A percentile compares a stretch with the other conserved stretches of the same genome.
Evolutionary conservation across 2,888 invertebrate species (phyloP).

Genomic region (Netelia inedita): DNA sequence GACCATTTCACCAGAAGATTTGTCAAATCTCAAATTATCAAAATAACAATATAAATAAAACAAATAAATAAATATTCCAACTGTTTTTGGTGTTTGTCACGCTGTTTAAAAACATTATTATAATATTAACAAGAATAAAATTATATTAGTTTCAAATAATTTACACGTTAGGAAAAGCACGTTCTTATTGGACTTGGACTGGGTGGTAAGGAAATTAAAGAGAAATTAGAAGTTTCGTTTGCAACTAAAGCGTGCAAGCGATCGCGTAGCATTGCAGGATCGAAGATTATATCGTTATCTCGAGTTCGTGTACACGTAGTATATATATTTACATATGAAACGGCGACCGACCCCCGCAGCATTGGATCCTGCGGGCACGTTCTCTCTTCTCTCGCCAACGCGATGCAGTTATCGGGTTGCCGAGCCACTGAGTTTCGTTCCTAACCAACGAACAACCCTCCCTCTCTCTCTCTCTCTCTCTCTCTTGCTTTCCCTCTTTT

Average conservation of each 20-base stretch:
- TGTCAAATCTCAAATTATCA: too few species aligned
- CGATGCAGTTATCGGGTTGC: conserved; percentile 71
- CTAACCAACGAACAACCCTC: conserved; percentile 62
- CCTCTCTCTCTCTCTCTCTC: not conserved
- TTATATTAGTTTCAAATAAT: too few species aligned
- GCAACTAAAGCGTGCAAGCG: conserved; percentile 18
- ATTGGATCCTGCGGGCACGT: conserved; percentile 48
- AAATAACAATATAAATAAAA: too few species aligned
- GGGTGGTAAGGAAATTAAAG: conserved; percentile 13
- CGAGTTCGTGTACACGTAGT: not conserved
- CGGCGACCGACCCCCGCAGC: conserved; percentile 1
- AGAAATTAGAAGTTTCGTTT: conserved; percentile 49
- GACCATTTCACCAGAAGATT: too few species aligned
- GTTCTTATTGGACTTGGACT: not conserved
- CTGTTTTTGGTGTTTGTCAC: not conserved
- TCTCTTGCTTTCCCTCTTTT: conserved; percentile 26
- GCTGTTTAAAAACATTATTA: not conserved
- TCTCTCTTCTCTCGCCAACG: conserved; percentile 37
- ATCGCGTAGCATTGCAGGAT: conserved; percentile 9
- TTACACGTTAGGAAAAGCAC: too few species aligned
- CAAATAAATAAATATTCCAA: too few species aligned
- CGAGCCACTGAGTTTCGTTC: conserved; percentile 69
- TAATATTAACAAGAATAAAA: too few species aligned
- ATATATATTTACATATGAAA: conserved; percentile 19
- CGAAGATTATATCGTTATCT: conserved; percentile 37